Evolutionary conservation across 2,113 vertebrate species (phyloP).

Genomic region (Eupsittula cactorum): DNA sequence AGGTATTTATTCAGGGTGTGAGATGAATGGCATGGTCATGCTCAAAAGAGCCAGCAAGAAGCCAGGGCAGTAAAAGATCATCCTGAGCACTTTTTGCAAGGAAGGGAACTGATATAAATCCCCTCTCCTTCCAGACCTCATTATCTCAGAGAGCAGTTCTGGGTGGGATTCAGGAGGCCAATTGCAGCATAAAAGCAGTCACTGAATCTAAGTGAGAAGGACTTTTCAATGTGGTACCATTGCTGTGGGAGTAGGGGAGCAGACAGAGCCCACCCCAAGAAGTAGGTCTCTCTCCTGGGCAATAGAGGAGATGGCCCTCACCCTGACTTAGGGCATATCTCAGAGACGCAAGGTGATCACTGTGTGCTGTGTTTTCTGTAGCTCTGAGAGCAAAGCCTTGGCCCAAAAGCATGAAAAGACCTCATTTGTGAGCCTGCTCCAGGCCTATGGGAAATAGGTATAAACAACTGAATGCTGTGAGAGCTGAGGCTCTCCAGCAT

Average conservation of each 20-base stretch:
- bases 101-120: neutral
- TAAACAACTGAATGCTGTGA: neutral
- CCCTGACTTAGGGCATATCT: accelerated
- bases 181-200: neutral
- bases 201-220: neutral
- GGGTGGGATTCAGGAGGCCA: neutral
- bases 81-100: neutral
- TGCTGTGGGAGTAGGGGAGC: accelerated
- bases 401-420: accelerated
- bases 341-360: accelerated
- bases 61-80: neutral
- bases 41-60: neutral
- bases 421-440: neutral
- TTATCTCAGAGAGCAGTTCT: neutral
- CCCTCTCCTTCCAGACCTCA: neutral
- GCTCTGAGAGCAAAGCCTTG: neutral
- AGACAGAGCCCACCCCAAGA: neutral
- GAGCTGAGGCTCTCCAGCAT: neutral
- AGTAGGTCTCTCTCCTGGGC: accelerated
- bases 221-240: accelerated
- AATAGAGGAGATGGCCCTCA: neutral
- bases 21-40: neutral
- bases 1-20: too few relatives aligned
- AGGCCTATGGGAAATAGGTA: neutral
- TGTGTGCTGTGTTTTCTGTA: neutral